Evolutionary conservation across 2,888 invertebrate genomes (phyloP).

Genomic region (Zelleria hepariella): DNA sequence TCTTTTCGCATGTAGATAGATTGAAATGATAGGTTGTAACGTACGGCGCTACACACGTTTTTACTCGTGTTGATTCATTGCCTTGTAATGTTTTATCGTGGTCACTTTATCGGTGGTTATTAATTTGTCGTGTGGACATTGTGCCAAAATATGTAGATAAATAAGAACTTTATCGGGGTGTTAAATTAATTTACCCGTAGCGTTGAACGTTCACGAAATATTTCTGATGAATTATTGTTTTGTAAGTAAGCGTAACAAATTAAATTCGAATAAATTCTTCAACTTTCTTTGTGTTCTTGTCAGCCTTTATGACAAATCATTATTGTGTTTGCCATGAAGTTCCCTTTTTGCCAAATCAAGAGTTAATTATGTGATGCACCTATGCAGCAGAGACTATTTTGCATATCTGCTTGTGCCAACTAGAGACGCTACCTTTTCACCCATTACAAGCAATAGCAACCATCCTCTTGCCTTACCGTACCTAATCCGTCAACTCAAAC

Average conservation of each 20-base stretch:
- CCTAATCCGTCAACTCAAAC: background rate
- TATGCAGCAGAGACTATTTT: too few species aligned
- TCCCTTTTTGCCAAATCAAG: too few species aligned
- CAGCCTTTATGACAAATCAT: too few species aligned
- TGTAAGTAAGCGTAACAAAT: too few species aligned
- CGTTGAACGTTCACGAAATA: background rate
- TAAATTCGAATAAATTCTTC: too few species aligned
- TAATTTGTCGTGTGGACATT: background rate
- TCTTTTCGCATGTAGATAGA: constrained; percentile 4
- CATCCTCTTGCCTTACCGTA: background rate
- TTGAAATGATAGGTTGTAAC: constrained; percentile 4
- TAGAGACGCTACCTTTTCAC: too few species aligned
- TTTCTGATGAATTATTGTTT: background rate
- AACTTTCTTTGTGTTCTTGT: too few species aligned
- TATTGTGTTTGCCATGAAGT: too few species aligned
- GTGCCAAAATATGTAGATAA: background rate
- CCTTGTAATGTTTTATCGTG: background rate
- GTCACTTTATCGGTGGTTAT: background rate
- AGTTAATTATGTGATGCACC: too few species aligned
- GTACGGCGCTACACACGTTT: background rate
- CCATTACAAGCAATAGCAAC: too few species aligned
- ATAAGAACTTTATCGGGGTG: background rate
- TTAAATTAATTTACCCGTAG: background rate
- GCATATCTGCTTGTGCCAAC: too few species aligned
- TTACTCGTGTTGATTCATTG: background rate